Conservation (phyloP, 2,113 vertebrate species). For the Cranoglanis bouderius region DNA sequence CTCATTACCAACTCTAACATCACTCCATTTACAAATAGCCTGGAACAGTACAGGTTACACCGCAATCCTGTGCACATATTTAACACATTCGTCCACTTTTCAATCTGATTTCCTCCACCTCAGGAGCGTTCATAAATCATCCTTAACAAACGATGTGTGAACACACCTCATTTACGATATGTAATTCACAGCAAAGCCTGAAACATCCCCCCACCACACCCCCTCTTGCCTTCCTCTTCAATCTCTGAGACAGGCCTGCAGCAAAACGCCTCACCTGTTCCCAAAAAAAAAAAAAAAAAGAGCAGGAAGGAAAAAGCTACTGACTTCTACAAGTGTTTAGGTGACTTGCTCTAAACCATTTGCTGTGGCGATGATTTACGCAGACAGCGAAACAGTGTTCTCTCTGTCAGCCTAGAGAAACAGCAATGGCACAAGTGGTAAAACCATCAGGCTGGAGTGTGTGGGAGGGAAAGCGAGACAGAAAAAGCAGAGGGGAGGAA, state of each 20-base stretch:
- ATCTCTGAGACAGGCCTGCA: conserved; percentile 1
- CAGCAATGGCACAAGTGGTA: conserved; percentile 70
- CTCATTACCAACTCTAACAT: conserved; percentile 26
- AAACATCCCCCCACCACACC: background rate
- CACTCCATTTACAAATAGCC: background rate
- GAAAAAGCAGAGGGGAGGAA: conserved; percentile 33
- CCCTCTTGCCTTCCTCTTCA: background rate
- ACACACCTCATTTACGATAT: conserved; percentile 44
- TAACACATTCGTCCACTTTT: conserved; percentile 17
- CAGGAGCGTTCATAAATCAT: conserved; percentile 22
- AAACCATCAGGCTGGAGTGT: conserved; percentile 65
- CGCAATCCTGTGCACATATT: conserved; percentile 1
- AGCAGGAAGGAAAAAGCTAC: conserved; percentile 9
- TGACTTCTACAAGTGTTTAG: conserved; percentile 40
- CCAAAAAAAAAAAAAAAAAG: conserved; percentile 2
- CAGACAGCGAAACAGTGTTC: conserved; percentile 57
- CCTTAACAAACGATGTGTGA: conserved; percentile 21
- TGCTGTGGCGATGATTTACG: conserved; percentile 64
- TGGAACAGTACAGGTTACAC: background rate
- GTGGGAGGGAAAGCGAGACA: conserved; percentile 31
- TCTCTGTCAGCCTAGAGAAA: conserved; percentile 56
- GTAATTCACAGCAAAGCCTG: conserved; percentile 24
- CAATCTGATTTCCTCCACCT: conserved; percentile 2
- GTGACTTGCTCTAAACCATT: conserved; percentile 40
- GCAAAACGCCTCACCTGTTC: conserved; percentile 35